These are phyloP conservation scores for Indri indri DNA, from an alignment of 2,113 vertebrate genomes.

Conservation along the genomic window DNA sequence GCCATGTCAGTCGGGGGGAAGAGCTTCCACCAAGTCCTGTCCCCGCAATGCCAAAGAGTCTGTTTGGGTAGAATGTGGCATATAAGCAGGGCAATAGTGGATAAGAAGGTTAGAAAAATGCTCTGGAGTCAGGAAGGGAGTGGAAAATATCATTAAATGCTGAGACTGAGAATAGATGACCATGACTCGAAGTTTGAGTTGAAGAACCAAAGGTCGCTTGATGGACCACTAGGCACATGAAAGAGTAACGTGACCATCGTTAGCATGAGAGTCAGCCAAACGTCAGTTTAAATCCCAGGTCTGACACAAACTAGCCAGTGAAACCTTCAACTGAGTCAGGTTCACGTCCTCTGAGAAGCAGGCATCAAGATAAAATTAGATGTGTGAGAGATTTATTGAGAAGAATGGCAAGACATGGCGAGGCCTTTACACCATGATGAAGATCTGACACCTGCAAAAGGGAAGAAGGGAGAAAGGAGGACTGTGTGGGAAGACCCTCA, in stretches of 20 bases:
- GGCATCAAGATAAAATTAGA: not conserved
- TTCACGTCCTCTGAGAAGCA: not conserved
- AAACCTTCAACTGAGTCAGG: not conserved
- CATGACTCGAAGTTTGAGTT: not conserved
- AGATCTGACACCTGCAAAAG: not conserved
- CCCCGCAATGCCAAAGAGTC: not conserved
- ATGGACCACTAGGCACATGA: not conserved
- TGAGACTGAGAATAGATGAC: not conserved
- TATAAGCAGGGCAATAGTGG: not conserved
- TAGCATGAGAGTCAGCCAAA: not conserved
- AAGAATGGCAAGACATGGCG: not conserved
- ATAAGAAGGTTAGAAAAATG: not conserved
- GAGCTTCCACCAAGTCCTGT: not conserved
- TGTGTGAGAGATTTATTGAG: not conserved
- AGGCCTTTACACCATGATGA: not conserved
- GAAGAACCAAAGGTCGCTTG: not conserved
- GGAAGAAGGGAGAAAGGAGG: not conserved
- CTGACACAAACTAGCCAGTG: not conserved
- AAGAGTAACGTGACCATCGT: not conserved
- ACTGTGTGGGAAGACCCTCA: not conserved
- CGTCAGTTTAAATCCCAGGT: not conserved
- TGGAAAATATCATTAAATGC: not conserved
- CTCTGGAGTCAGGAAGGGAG: not conserved
- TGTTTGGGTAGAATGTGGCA: not conserved
- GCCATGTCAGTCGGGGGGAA: not conserved